Percentiles rank a stretch among this genome's conserved stretches.
Conservation (phyloP, 2,888 invertebrate genomes). For the Eupithecia inturbata region DNA sequence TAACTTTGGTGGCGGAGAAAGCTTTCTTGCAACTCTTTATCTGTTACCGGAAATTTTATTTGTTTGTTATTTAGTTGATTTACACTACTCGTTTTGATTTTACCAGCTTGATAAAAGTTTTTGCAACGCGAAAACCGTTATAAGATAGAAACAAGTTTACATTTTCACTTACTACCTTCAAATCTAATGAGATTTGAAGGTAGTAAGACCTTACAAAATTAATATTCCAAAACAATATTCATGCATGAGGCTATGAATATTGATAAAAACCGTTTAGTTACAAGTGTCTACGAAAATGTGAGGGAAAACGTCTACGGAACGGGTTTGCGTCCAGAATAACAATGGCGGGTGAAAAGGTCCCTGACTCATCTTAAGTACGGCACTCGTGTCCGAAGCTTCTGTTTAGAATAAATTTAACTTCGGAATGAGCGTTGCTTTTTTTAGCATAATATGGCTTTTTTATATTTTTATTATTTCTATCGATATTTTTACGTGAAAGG, state of each 20-base stretch:
- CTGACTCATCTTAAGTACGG: constrained; percentile 73
- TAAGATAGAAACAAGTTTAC: constrained; percentile 50
- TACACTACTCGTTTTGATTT: constrained; percentile 5
- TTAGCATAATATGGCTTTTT: constrained; percentile 54
- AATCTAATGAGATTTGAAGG: constrained; percentile 25
- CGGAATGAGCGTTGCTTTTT: constrained; percentile 61
- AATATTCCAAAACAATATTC: constrained; percentile 54
- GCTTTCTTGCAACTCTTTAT: constrained; percentile 55
- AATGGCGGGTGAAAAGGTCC: constrained; percentile 77
- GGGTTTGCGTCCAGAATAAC: constrained; percentile 73
- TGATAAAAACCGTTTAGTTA: constrained; percentile 55
- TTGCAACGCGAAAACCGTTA: constrained; percentile 8
- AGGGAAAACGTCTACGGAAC: constrained; percentile 67
- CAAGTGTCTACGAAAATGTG: constrained; percentile 59
- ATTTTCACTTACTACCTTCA: too few relatives aligned
- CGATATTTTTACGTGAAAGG: constrained; percentile 31
- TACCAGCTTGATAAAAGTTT: constrained; percentile 12
- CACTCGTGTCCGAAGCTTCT: constrained; percentile 64
- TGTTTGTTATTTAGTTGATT: constrained; percentile 31
- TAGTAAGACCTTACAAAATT: constrained; percentile 49
- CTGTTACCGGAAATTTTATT: constrained; percentile 49
- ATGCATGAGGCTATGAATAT: constrained; percentile 65
- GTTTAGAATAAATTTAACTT: constrained; percentile 77
- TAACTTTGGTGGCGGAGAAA: constrained; percentile 72
- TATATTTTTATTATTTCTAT: constrained; percentile 39